Evolutionary conservation across 2,113 vertebrate species (phyloP).

Genomic region (Crypturellus undulatus): DNA sequence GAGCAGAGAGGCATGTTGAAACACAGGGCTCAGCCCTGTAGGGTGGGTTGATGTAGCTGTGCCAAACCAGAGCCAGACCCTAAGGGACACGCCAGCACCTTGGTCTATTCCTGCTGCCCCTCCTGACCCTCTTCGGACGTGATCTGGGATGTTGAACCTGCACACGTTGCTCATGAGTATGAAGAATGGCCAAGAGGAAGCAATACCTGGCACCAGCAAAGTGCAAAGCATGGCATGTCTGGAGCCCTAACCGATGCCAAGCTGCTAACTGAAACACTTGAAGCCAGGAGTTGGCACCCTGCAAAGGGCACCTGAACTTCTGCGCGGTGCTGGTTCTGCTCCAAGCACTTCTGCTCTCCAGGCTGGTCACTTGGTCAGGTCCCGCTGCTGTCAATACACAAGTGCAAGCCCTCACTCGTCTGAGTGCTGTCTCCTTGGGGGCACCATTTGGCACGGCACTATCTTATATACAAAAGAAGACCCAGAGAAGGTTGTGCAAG

Average conservation of each 20-base stretch:
- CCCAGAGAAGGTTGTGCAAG: neutral
- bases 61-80: neutral
- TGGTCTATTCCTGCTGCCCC: neutral
- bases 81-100: neutral
- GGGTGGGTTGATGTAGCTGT: neutral
- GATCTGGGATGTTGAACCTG: neutral
- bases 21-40: neutral
- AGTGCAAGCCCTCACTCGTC: fast-evolving
- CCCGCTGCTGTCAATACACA: neutral
- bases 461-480: fast-evolving
- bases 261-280: neutral
- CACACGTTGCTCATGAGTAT: neutral
- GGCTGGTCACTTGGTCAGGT: no score
- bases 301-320: neutral
- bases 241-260: neutral
- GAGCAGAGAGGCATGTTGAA: neutral
- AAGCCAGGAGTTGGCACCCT: neutral
- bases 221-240: neutral
- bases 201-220: neutral
- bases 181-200: neutral
- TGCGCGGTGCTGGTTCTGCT: neutral
- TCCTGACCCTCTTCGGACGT: neutral
- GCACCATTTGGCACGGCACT: neutral
- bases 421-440: neutral
- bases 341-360: neutral